Base-by-base conservation (phyloP, 2,888 invertebrate species). In the Brachynemurus nebulosus region DNA sequence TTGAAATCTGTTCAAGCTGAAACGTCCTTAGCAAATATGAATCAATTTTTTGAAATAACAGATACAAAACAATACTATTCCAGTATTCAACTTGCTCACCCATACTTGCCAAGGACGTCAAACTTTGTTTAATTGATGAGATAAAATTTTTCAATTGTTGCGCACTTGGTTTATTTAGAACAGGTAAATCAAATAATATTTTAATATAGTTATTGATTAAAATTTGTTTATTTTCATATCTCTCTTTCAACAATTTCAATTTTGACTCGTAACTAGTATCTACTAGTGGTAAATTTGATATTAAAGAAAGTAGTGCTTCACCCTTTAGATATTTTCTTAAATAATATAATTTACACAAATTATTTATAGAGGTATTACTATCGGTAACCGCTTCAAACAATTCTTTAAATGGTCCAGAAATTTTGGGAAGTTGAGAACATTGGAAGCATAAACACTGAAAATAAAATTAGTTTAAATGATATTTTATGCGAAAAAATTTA, bases 291-390 rank as follows among this genome's bases (percentile, higher is more conserved):
- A 49, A 38, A 25, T 35, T 47, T 25, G n/a, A 34, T 12, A 49
- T 37, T 33, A 48, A 45, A 11, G 38, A n/a, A 9, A 47, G n/a
- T n/a, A n/a, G 27, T 11, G 47, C 49, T 46, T 47, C 47, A 30
- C 44, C 49, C 30, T 45, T 47, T 27, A 49, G 37, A 42, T 44
- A 47, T 14, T 23, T 49, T 34, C 40, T 43, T 44, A 44, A 39
- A 30, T 46, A 46, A 27, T 44, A 44, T n/a, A 44, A 33, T 30
- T 44, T 46, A 20, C 44, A 35, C 23, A 46, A 37, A 18, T 44
- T 27, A 25, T 11, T 25, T n/a, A 46, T 19, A 33, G 25, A 21
- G 9, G 11, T 12, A 44, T 46, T 46, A 18, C 35, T 46, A 19
- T 34, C 25, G 20, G 44, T 46, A 17, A 46, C 40, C n/a, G 46